A percentile compares a stretch with the other conserved stretches of the same genome.
Evolutionary conservation across 2,888 invertebrate species (phyloP).

Genomic region (Hemaris fuciformis): DNA sequence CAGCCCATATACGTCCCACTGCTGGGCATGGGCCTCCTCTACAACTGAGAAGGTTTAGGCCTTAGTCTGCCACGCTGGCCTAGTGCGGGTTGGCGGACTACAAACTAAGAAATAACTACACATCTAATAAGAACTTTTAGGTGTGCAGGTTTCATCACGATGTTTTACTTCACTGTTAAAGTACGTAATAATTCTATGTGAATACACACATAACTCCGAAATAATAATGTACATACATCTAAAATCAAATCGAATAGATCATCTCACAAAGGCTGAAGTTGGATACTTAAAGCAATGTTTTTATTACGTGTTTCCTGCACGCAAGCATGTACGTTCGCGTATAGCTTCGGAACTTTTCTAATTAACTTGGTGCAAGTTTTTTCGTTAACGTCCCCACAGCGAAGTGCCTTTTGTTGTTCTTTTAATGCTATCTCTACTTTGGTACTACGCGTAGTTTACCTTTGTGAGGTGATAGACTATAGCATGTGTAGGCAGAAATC

Average conservation of each 20-base stretch:
- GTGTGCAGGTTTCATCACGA: too few species aligned
- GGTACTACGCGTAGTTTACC: slow-evolving; percentile 11
- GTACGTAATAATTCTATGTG: too few species aligned
- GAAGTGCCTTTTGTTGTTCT: slow-evolving; percentile 59
- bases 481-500: not conserved
- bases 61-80: too few species aligned
- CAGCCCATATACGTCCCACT: too few species aligned
- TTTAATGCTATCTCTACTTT: slow-evolving; percentile 41
- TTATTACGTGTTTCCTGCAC: not conserved
- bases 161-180: too few species aligned
- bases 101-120: too few species aligned
- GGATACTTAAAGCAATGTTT: not conserved
- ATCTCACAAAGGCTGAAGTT: not conserved
- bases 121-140: too few species aligned
- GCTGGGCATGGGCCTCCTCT: too few species aligned
- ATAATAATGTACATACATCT: not conserved
- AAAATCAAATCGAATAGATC: not conserved
- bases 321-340: not conserved
- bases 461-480: not conserved
- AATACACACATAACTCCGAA: too few species aligned
- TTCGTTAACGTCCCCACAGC: slow-evolving; percentile 55
- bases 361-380: slow-evolving; percentile 68
- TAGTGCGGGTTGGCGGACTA: too few species aligned
- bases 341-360: slow-evolving; percentile 58
- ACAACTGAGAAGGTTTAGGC: too few species aligned